Evolutionary conservation across 2,113 vertebrate species (phyloP).

Genomic region (Capricornis sumatraensis): DNA sequence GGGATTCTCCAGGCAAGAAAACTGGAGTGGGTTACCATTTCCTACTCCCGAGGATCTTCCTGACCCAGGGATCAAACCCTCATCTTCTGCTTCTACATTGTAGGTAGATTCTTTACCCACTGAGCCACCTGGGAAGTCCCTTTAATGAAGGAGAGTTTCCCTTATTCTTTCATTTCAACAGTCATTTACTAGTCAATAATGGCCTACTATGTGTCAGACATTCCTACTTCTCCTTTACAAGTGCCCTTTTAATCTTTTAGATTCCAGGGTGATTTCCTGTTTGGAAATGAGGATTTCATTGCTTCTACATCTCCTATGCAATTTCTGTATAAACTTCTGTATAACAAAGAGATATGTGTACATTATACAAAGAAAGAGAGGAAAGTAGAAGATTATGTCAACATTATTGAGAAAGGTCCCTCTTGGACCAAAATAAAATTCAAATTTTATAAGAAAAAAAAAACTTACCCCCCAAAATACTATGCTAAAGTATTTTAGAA

Average conservation of each 20-base stretch:
- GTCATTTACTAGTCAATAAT: neutral
- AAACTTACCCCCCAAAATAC: neutral
- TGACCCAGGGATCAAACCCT: neutral
- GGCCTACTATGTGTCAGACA: neutral
- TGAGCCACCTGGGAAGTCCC: neutral
- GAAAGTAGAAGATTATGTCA: neutral
- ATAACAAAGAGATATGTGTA: neutral
- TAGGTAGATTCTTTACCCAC: neutral
- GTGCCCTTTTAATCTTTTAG: neutral
- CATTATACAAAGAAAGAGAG: neutral
- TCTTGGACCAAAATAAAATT: slow-evolving; percentile 17
- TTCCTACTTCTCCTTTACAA: neutral
- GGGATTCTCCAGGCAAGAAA: neutral
- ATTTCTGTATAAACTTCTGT: neutral
- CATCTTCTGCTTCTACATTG: neutral
- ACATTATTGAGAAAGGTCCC: neutral
- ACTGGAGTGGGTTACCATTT: neutral
- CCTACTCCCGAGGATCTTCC: neutral
- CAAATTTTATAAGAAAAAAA: neutral
- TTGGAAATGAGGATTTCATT: neutral
- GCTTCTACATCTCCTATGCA: neutral
- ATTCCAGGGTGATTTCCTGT: neutral
- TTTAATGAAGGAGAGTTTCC: neutral
- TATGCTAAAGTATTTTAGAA: neutral
- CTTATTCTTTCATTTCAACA: neutral